Evolutionary conservation across 2,113 vertebrate genomes (phyloP).

Genomic region (Ictalurus furcatus): DNA sequence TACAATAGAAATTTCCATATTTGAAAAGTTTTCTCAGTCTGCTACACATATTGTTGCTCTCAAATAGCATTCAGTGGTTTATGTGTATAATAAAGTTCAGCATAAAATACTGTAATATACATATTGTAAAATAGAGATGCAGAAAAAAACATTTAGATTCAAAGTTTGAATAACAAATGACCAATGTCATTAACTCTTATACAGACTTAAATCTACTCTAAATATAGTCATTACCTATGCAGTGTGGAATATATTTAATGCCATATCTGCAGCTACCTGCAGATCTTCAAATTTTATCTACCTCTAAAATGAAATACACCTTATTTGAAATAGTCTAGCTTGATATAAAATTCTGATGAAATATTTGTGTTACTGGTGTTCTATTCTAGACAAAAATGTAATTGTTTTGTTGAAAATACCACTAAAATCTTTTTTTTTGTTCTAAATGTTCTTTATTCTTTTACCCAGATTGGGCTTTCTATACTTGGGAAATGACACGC

Average conservation of each 20-base stretch:
- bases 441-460: background rate
- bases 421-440: background rate
- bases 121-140: background rate
- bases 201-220: background rate
- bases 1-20: too few relatives aligned
- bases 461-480: background rate
- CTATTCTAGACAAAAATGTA: background rate
- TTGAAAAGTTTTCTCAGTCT: background rate
- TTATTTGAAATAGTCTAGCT: background rate
- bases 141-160: background rate
- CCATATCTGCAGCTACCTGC: background rate
- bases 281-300: background rate
- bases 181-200: background rate
- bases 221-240: background rate
- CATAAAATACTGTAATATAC: background rate
- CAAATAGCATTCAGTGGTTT: background rate
- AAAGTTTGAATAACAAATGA: background rate
- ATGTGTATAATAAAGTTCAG: background rate
- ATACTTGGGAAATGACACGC: constrained; percentile 1
- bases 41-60: background rate
- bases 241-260: background rate
- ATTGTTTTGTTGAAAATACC: background rate
- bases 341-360: background rate
- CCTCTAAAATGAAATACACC: background rate
- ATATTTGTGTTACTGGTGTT: background rate